phyloP scores from a whole-genome alignment of 2,797 vertebrate genomes.

The Aeoliscus strigatus region DNA sequence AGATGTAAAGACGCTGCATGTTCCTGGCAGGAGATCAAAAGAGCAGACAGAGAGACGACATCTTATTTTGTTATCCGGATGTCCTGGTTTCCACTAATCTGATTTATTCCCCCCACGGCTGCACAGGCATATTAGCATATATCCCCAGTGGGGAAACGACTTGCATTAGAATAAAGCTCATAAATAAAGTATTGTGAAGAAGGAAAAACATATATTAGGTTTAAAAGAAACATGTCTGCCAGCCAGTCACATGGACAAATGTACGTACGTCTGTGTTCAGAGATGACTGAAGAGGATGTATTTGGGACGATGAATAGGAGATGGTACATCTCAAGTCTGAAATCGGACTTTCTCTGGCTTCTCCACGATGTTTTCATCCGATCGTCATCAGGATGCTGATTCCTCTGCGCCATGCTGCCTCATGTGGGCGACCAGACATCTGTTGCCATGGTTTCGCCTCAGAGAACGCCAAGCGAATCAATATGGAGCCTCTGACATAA shows the following conservation, averaged over 20 bases:
- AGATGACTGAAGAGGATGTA: conserved; percentile 13
- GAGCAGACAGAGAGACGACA: conserved; percentile 15
- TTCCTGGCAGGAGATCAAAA: conserved; percentile 47
- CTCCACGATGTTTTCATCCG: conserved; percentile 29
- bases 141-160: conserved; percentile 22
- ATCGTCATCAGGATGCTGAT: conserved; percentile 32
- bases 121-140: conserved; percentile 22
- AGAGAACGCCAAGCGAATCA: conserved; percentile 55
- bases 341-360: conserved; percentile 23
- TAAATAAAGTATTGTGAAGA: conserved; percentile 11
- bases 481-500: conserved; percentile 62
- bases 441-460: conserved; percentile 75
- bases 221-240: too few species aligned
- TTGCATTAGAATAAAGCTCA: conserved; percentile 12
- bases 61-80: conserved; percentile 27
- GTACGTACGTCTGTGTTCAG: too few species aligned
- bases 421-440: conserved; percentile 56
- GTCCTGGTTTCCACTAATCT: conserved; percentile 33
- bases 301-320: too few species aligned
- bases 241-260: too few species aligned
- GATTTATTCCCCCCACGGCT: conserved; percentile 37
- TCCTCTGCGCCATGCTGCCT: conserved; percentile 35
- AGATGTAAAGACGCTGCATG: conserved; percentile 13
- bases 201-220: conserved; percentile 8
- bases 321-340: too few species aligned